Base-by-base conservation (phyloP, 2,888 invertebrate genomes). In the Ernsta delagoae region DNA sequence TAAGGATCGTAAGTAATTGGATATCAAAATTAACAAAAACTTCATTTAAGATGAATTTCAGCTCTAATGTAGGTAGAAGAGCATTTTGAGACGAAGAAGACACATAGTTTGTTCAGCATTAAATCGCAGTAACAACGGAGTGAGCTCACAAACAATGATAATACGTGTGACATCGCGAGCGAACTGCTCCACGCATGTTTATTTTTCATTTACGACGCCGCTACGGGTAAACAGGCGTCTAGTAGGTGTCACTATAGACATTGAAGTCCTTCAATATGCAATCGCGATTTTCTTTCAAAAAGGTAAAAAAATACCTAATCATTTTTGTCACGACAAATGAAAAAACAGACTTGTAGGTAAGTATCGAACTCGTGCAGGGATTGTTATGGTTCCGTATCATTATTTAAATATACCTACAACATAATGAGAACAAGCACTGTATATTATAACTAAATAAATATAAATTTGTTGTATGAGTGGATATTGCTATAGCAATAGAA, bases 151-250 rank as follows among this genome's bases (percentile, higher is more conserved):
- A 87, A 87, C 87, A 85, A 78, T 77, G 84, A 88, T 89, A 89
- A 89, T 88, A 85, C 83, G 82, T 83, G 83, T 85, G 83, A 84
- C 86, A 82, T 83, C 82, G 79, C 79, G 74, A 80, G 75, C 84
- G 84, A 87, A 89, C 89, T 87, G 80, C 81, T 82, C 84, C 74
- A 85, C 86, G 86, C 84, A 81, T 92, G 92, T 92, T 92, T 92
- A 91, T 91, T 92, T 92, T 92, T 92, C 92, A 92, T 92, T 92
- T 92, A 90, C 87, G 85, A 84, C 82, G 82, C 75, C 77, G 79
- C 79, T 79, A 72, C 76, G 71, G 74, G 85, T 80, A 85, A 85
- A 86, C 83, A 82, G 70, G 70, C 66, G 75, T 70, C 73, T 81
- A 83, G 83, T 87, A 85, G 71, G 80, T 83, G 75, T 80, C 65